Base-by-base conservation (phyloP, 2,888 invertebrate genomes). In the Eudemis profundana region DNA sequence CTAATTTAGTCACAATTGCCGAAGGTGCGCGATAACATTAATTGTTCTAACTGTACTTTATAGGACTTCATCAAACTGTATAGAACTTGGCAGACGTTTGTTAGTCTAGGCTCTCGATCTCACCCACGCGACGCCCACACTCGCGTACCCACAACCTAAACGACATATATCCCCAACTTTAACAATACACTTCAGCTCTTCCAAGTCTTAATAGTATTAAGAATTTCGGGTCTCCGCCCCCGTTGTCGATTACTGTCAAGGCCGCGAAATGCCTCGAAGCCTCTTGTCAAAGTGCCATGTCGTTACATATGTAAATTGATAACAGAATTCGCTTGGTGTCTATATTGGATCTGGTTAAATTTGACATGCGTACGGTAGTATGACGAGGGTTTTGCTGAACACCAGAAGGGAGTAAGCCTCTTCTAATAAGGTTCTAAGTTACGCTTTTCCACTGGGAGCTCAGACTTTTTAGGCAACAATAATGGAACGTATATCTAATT, bases 81-180 rank as follows among this genome's bases (percentile, higher is more conserved):
- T 40, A 46, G 46, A 53, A 65, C 46, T 60, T 65, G 53, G 65
- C 65, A 62, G 47, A 53, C 44, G 44, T 47, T 65, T 47, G 53
- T 59, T 51, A 38, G 42, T 64, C 59, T 65, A 59, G 65, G 53
- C 53, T 65, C 44, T 64, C 57, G 36, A 51, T 66, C 67, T 76
- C 82, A 82, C 83, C 85, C 82, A 84, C 85, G 73, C 74, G 54
- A 74, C 79, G 73, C 85, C 84, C 77, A 84, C 84, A 44, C 38
- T 19, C 44, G 36, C 60, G 46, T 10, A 19, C 21, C 46, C 7
- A 10, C 17, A 3, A 10, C 50, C 19, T 8, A 44, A 64, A 51
- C 14, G 44, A 36, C 33, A 14, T 44, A 44, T 23, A 10, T 51
- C 14, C 33, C n/a, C 19, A 17, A 44, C 17, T 17, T 17, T 14